phyloP scores from a whole-genome alignment of 1,140 invertebrate species.

The Papilio helenus region DNA sequence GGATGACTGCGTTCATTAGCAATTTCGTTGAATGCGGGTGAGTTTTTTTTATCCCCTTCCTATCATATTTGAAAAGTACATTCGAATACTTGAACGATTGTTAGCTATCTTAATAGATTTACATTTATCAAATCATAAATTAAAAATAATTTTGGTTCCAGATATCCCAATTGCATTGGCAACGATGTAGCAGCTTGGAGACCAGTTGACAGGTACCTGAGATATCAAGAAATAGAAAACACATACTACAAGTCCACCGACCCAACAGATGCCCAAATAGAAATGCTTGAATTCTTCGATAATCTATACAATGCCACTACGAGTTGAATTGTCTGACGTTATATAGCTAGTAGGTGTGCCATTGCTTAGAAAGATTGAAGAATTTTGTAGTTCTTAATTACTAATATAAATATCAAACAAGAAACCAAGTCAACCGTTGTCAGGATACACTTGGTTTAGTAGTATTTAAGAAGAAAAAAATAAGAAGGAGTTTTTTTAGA shows the following conservation, averaged over 20 bases:
- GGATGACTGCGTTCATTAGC: slow-evolving; percentile 60
- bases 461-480: too few species aligned
- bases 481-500: neutral
- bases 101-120: too few species aligned
- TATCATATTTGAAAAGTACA: too few species aligned
- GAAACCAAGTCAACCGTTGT: neutral
- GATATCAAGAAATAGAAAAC: slow-evolving; percentile 53
- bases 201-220: slow-evolving; percentile 47
- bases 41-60: slow-evolving; percentile 37
- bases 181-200: slow-evolving; percentile 42
- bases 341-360: slow-evolving; percentile 31
- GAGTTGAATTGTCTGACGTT: slow-evolving; percentile 44
- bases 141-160: slow-evolving; percentile 44
- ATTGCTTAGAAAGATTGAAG: neutral
- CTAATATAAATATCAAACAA: neutral
- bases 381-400: neutral
- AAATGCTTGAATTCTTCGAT: slow-evolving; percentile 58
- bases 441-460: neutral
- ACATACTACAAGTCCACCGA: slow-evolving; percentile 45
- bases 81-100: too few species aligned
- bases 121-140: neutral
- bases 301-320: slow-evolving; percentile 47
- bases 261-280: slow-evolving; percentile 45
- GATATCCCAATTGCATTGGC: slow-evolving; percentile 52
- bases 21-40: slow-evolving; percentile 64